Conservation (phyloP, 2,113 vertebrate genomes). For the Siniperca knerii region DNA sequence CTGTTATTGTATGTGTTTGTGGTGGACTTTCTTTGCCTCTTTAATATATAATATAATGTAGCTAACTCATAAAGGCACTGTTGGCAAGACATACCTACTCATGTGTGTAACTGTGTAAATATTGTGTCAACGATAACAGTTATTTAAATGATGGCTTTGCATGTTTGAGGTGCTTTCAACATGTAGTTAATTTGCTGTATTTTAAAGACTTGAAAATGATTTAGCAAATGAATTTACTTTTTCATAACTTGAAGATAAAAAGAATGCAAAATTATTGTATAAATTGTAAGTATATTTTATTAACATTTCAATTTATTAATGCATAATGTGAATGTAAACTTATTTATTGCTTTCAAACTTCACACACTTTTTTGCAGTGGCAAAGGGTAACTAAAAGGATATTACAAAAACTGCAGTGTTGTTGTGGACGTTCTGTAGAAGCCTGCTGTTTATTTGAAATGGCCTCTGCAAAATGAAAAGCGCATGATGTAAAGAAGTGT, state of each 20-base stretch:
- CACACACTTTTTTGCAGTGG: too few relatives aligned
- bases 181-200: background rate
- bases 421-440: background rate
- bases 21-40: background rate
- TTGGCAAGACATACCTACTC: background rate
- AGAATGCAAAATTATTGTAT: background rate
- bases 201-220: background rate
- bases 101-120: background rate
- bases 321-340: background rate
- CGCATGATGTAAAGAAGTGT: background rate
- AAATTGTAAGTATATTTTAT: background rate
- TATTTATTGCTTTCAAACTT: background rate
- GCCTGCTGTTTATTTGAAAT: background rate
- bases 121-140: background rate
- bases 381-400: background rate
- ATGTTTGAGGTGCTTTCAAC: background rate
- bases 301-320: background rate
- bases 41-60: background rate
- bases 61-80: background rate
- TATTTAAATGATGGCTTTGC: background rate
- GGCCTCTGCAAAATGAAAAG: background rate
- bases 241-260: background rate
- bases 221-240: background rate
- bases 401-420: background rate
- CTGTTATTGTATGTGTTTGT: conserved; percentile 14